Evolutionary conservation across 2,113 vertebrate species (phyloP).

Genomic region (Isurus oxyrinchus): DNA sequence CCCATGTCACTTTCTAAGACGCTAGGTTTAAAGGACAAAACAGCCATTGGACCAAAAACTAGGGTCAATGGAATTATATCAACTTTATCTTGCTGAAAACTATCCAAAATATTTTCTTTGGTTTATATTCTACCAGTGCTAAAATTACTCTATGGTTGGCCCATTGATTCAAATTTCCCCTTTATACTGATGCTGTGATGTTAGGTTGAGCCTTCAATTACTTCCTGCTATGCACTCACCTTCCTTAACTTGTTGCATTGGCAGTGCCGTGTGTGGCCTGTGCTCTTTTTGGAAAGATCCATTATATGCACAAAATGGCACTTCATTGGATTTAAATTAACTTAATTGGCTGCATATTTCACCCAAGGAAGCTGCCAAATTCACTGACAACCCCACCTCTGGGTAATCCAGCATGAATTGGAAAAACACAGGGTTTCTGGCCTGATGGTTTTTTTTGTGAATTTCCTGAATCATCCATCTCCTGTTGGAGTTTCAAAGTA

Average conservation of each 20-base stretch:
- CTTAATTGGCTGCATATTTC: background rate
- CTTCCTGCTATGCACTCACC: background rate
- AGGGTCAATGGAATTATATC: no score
- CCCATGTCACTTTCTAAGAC: no score
- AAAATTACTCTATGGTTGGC: background rate
- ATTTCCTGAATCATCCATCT: background rate
- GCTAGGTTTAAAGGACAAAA: no score
- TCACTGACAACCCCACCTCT: background rate
- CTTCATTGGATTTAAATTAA: background rate
- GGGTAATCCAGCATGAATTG: background rate
- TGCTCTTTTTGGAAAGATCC: no score
- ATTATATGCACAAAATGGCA: no score
- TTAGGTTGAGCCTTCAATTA: background rate
- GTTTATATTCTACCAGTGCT: no score
- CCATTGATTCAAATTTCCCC: background rate
- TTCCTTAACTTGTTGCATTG: background rate
- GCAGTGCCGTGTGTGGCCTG: background rate
- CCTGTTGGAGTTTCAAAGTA: background rate
- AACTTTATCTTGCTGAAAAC: no score
- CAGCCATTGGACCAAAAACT: no score
- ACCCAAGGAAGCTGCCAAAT: background rate
- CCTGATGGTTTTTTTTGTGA: background rate
- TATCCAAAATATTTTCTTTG: no score
- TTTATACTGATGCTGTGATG: no score
- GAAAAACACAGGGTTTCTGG: background rate